Conservation (phyloP, 2,888 invertebrate species). For the Alentia gelatinosa region DNA sequence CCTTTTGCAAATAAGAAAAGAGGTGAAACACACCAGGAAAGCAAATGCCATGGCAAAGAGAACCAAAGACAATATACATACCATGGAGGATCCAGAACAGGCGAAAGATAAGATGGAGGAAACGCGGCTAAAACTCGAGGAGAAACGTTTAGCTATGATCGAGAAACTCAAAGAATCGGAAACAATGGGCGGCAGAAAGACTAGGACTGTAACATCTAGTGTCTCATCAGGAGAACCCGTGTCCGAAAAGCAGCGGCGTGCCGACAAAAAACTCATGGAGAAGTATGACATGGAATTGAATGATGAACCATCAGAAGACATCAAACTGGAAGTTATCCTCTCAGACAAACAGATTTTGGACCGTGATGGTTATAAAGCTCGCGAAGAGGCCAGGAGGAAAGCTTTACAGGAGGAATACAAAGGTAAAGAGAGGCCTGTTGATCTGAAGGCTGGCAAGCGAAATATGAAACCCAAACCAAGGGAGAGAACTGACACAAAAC, state of each 20-base stretch:
- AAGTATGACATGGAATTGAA: not conserved
- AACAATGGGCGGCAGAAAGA: not conserved
- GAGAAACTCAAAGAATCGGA: slow-evolving; percentile 35
- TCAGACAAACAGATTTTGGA: slow-evolving; percentile 28
- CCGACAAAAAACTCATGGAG: slow-evolving; percentile 35
- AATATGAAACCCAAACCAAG: not conserved
- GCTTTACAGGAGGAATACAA: not conserved
- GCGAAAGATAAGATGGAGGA: not conserved
- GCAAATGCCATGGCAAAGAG: slow-evolving; percentile 51
- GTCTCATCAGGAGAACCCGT: not conserved
- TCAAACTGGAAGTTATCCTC: not conserved
- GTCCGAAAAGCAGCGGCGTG: not conserved
- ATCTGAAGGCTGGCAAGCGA: not conserved
- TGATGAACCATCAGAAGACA: not conserved
- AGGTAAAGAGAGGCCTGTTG: not conserved
- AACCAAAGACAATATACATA: slow-evolving; percentile 50
- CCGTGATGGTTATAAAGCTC: not conserved
- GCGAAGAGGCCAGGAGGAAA: not conserved
- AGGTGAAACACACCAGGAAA: slow-evolving; percentile 38
- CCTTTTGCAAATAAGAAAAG: not conserved
- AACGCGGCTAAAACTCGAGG: not conserved
- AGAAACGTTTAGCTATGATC: not conserved
- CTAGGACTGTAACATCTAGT: not conserved
- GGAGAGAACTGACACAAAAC: not conserved
- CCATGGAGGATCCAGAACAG: not conserved